Base-by-base conservation (phyloP, 2,113 vertebrate species). In the Numenius arquata region DNA sequence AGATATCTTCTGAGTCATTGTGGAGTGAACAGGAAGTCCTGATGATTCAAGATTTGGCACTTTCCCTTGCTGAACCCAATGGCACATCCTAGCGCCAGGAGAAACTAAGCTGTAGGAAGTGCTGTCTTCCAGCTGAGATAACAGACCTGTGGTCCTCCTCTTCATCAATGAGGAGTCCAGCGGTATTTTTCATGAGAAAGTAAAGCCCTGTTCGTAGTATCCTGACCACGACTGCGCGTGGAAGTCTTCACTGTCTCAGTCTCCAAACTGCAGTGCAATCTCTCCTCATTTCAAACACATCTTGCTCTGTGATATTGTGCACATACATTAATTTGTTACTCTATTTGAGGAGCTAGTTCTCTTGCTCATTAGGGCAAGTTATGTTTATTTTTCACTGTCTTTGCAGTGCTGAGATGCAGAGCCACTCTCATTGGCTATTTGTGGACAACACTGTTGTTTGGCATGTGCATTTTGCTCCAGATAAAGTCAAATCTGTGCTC, bases 1-100 rank as follows among this genome's bases (percentile, higher is more conserved):
- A 74, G 77, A 26, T 50, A 72, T 90, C 59, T 78, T 96, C 66
- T 94, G 94, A 97, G 75, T 97, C 95, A 96, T 29, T 75, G 40
- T 0, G 0, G 83, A 77, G 50, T 56, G 81, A 96, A 50, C 87
- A 90, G 95, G 76, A 91, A 91, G 79, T 93, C 30, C 56, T 92
- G 80, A 62, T 97, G 94, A 96, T 85, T 96, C 93, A 96, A 81
- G 85, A 75, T 59, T 94, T 96, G 94, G 87, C 95, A 86, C 75
- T 79, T 96, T 95, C 74, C 32, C 70, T 43, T 80, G 47, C 52
- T 90, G 85, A 95, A 93, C 73, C 20, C 32, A 87, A 68, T 62
- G 87, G 25, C 74, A 91, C 61, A 50, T 93, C 22, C 45, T 53
- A 32, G 75, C 59, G 72, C 52, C 41, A 70, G 88, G 32, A 91